These are phyloP conservation scores for Gallinago stenura DNA, from an alignment of 2,797 vertebrate genomes.

Conservation along the genomic window DNA sequence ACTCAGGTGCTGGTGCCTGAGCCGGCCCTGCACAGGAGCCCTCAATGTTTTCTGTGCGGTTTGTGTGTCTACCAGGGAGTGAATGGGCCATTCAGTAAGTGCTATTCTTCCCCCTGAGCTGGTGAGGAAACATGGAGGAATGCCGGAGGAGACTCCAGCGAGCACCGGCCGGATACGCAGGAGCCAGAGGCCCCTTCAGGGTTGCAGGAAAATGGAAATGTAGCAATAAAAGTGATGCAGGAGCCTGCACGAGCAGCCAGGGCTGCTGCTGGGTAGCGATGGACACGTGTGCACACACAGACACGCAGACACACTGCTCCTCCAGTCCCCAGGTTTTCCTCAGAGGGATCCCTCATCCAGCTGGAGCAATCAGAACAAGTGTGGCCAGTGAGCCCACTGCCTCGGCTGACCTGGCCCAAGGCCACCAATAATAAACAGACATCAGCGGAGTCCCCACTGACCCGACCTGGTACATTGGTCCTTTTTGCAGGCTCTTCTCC, in stretches of 20 bases:
- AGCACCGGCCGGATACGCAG: not conserved
- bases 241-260: not conserved
- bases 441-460: accelerated
- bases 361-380: not conserved
- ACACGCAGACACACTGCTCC: not conserved
- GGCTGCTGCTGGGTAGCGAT: not conserved
- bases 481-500: not conserved
- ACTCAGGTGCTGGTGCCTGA: not conserved
- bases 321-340: not conserved
- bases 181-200: slow-evolving; percentile 14
- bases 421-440: slow-evolving; percentile 35
- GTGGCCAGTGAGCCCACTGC: not conserved
- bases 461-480: not conserved
- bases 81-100: not conserved
- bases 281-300: not conserved
- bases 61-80: not conserved
- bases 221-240: not conserved
- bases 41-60: not conserved
- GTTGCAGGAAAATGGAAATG: not conserved
- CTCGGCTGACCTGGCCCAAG: not conserved
- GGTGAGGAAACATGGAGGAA: not conserved
- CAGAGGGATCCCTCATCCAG: not conserved
- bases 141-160: not conserved
- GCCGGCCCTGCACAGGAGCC: accelerated
- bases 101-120: not conserved